Conservation (phyloP, 2,113 vertebrate species). For the Rhea americana region DNA sequence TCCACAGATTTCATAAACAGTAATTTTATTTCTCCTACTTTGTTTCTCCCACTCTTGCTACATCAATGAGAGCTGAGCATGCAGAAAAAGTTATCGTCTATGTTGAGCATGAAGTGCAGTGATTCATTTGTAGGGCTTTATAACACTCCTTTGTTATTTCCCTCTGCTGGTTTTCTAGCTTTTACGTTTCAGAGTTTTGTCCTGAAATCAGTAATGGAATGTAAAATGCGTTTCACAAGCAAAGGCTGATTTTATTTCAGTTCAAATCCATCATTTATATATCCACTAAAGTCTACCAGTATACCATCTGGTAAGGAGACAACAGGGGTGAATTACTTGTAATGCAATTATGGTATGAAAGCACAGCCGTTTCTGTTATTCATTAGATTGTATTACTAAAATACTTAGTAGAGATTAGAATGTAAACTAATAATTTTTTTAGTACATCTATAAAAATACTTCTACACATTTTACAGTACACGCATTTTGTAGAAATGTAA, state of each 20-base stretch:
- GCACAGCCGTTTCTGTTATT: conserved; percentile 32
- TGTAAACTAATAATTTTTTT: conserved; percentile 41
- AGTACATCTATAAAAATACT: conserved; percentile 15
- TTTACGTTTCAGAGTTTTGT: conserved; percentile 20
- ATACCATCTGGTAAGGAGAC: conserved; percentile 48
- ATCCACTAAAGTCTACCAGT: conserved; percentile 16
- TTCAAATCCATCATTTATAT: conserved; percentile 37
- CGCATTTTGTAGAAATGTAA: neutral
- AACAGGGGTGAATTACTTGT: conserved; percentile 42
- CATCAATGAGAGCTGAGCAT: conserved; percentile 23
- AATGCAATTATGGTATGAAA: conserved; percentile 59
- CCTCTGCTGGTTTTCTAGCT: conserved; percentile 28
- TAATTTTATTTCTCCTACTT: conserved; percentile 5
- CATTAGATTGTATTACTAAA: conserved; percentile 40
- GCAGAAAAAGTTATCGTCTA: neutral
- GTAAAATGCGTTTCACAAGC: neutral
- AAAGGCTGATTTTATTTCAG: conserved; percentile 53
- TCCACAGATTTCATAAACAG: neutral
- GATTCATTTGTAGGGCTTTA: conserved; percentile 1
- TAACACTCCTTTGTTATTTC: conserved; percentile 30
- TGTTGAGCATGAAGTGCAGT: neutral
- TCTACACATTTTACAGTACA: neutral
- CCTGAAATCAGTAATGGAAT: conserved; percentile 24
- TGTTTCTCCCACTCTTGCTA: neutral
- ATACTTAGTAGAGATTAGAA: conserved; percentile 43